Base-by-base conservation (phyloP, 2,888 invertebrate genomes). In the Folsomia manolachei region DNA sequence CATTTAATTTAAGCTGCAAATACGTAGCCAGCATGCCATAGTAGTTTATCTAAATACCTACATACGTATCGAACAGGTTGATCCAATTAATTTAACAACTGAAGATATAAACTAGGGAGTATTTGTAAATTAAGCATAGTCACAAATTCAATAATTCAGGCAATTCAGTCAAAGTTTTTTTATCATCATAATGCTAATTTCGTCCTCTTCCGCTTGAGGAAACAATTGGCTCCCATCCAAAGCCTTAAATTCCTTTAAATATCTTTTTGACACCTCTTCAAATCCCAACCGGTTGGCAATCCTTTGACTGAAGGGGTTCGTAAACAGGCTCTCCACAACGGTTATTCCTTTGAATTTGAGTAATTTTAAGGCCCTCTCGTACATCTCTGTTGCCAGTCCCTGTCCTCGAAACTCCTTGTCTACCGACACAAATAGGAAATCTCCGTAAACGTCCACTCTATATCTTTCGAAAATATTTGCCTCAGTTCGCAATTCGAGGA, bases 351-450 rank as follows among this genome's bases (percentile, higher is more conserved):
- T 27, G 1, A 72, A 73, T 52, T 23, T 2, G 1, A 75, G 27
- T 63, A 76, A 67, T 21, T 63, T 69, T n/a, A 75, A 64, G 1
- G 75, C 65, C 52, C 78, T 65, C 11, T 71, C 64, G 25, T 71
- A 70, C 21, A 75, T 70, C 53, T 78, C 78, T 1, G 70, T 67
- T 25, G 76, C 76, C 1, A 78, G 71, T 0, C 75, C 75, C 19
- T 66, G 71, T 19, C 74, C 74, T 14, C 75, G 25, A 39, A 53
- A 75, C 21, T 73, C 71, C 19, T 39, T 63, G 19, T 67, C 74
- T 0, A 78, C 78, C 2, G 76, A 74, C n/a, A 76, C 68, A n/a
- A 74, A 62, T 24, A 73, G 70, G 24, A 76, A 73, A 21, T 78
- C 74, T 1, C 70, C 74, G 27, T 65, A 72, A 14, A 53, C 26